Conservation (phyloP, 2,797 vertebrate genomes). For the Phrynocephalus vlangalii region DNA sequence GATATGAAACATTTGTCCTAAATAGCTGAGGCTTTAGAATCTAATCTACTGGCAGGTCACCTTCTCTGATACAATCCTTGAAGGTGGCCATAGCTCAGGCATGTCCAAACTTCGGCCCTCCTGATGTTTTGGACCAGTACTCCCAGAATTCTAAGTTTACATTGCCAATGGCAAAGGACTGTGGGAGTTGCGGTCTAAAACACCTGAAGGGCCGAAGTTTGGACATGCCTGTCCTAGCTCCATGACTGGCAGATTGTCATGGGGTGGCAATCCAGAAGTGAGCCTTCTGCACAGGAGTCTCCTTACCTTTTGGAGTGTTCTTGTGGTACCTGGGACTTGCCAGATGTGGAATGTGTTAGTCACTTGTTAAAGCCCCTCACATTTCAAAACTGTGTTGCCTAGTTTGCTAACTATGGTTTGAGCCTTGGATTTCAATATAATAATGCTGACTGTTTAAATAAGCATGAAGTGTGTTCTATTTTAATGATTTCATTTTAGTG, state of each 20-base stretch:
- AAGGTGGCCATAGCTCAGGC: too few species aligned
- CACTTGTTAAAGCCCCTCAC: neutral
- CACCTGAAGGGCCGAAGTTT: too few species aligned
- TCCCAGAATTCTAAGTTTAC: too few species aligned
- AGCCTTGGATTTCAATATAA: neutral
- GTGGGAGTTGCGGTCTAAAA: neutral
- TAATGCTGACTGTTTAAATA: neutral
- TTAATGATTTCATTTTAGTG: neutral
- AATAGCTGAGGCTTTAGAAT: neutral
- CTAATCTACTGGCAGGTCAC: neutral
- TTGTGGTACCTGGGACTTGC: neutral
- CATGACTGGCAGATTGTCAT: neutral
- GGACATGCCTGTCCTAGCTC: neutral
- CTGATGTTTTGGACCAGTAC: too few species aligned
- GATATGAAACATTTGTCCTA: constrained; percentile 12
- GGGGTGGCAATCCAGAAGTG: neutral
- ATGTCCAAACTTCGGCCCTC: too few species aligned
- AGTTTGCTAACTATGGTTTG: neutral
- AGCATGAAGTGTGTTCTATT: neutral
- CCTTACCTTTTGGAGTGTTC: neutral
- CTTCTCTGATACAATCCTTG: neutral
- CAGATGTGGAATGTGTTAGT: neutral
- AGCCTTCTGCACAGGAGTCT: neutral
- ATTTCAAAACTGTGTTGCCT: neutral
- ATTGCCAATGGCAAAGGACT: neutral